Percentiles rank a stretch among this genome's conserved stretches.
These are phyloP conservation scores for Caenorhabditis elegans DNA, from an alignment of 1,140 invertebrate genomes.

Conservation along the genomic window WBcel235 BX284606.5:6729501-6730000, in stretches of 20 bases:
- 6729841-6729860: not conserved
- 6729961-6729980: too few relatives aligned
- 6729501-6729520: not conserved
- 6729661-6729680: not conserved
- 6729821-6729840: not conserved
- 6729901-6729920: too few relatives aligned
- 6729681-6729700: not conserved
- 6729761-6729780: not conserved
- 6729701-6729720: not conserved
- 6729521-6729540: not conserved
- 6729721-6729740: not conserved
- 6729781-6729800: not conserved
- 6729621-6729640: not conserved
- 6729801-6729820: not conserved
- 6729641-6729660: not conserved
- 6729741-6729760: not conserved
- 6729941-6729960: too few relatives aligned
- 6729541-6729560: not conserved
- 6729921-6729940: too few relatives aligned
- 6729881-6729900: not conserved
- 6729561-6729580: slow-evolving; percentile 17
- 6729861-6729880: not conserved
- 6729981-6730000: too few relatives aligned
- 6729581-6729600: not conserved
- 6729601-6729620: not conserved